Conservation (phyloP, 2,888 invertebrate genomes). For the Eremobia ochroleuca region DNA sequence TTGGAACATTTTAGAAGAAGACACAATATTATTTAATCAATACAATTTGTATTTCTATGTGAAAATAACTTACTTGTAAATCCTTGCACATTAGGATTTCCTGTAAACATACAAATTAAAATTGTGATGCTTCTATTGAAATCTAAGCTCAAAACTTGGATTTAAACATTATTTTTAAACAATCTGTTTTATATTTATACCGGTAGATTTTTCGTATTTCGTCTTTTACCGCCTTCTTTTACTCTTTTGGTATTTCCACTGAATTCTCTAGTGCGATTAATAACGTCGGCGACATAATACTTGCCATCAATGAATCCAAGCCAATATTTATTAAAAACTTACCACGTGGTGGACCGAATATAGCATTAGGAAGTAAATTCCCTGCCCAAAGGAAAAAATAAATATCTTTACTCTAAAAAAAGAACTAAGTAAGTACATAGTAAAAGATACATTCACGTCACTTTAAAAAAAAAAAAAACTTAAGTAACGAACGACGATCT, state of each 20-base stretch:
- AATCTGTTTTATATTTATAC: not conserved
- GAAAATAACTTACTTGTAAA: slow-evolving; percentile 8
- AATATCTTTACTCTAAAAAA: not conserved
- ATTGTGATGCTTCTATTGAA: not conserved
- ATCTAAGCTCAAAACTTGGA: not conserved
- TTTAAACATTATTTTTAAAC: not conserved
- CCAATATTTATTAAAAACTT: slow-evolving; percentile 17
- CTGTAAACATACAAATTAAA: not conserved
- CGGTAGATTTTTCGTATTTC: not conserved
- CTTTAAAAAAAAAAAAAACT: not conserved
- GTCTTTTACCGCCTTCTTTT: not conserved
- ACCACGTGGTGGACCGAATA: not conserved
- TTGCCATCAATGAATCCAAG: slow-evolving; percentile 13
- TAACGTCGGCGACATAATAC: slow-evolving; percentile 2
- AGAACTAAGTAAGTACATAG: not conserved
- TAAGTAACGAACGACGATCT: not conserved
- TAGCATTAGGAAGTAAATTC: slow-evolving; percentile 7
- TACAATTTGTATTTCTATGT: not conserved
- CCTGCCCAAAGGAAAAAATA: slow-evolving; percentile 14
- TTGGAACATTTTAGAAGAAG: too few relatives aligned
- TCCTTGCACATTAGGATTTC: not conserved
- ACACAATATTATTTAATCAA: not conserved
- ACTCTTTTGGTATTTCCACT: not conserved
- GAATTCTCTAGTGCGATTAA: not conserved
- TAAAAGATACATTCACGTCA: not conserved